phyloP scores from a whole-genome alignment of 2,797 vertebrate species.

The Phoebastria nigripes region DNA sequence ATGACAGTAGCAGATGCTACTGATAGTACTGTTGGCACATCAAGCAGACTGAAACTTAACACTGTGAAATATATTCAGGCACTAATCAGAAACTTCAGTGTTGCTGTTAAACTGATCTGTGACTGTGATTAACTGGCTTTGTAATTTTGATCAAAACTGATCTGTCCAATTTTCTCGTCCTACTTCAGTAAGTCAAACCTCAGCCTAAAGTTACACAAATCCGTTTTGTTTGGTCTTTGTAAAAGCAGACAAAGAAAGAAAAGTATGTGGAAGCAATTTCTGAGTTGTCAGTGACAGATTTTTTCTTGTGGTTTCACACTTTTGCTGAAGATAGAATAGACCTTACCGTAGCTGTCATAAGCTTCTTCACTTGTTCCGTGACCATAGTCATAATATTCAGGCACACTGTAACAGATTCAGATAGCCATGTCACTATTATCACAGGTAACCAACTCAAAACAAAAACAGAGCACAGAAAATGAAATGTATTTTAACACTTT shows the following conservation, averaged over 20 bases:
- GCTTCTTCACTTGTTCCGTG: slow-evolving; percentile 89
- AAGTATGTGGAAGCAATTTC: slow-evolving; percentile 51
- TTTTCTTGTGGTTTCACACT: slow-evolving; percentile 52
- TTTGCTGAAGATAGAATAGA: slow-evolving; percentile 50
- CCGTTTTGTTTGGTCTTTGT: slow-evolving; percentile 43
- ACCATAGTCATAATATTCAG: slow-evolving; percentile 95
- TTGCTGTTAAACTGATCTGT: slow-evolving; percentile 40
- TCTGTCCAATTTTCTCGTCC: slow-evolving; percentile 53
- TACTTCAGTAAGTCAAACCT: slow-evolving; percentile 23
- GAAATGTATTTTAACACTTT: not conserved
- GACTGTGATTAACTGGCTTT: slow-evolving; percentile 58
- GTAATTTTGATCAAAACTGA: slow-evolving; percentile 65
- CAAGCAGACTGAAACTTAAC: slow-evolving; percentile 12
- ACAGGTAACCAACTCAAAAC: slow-evolving; percentile 14
- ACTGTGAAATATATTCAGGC: slow-evolving; percentile 5
- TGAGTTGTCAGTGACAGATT: slow-evolving; percentile 48
- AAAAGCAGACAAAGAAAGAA: slow-evolving; percentile 8
- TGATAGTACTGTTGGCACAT: not conserved
- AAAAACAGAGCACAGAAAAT: not conserved
- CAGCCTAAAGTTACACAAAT: slow-evolving; percentile 56
- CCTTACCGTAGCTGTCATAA: slow-evolving; percentile 95
- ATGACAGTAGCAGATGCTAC: not conserved
- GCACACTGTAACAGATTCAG: slow-evolving; percentile 82
- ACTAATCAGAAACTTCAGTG: slow-evolving; percentile 22
- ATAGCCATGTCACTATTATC: slow-evolving; percentile 58